Evolutionary conservation across 2,797 vertebrate species (phyloP).

Genomic region (Knipowitschia caucasica): DNA sequence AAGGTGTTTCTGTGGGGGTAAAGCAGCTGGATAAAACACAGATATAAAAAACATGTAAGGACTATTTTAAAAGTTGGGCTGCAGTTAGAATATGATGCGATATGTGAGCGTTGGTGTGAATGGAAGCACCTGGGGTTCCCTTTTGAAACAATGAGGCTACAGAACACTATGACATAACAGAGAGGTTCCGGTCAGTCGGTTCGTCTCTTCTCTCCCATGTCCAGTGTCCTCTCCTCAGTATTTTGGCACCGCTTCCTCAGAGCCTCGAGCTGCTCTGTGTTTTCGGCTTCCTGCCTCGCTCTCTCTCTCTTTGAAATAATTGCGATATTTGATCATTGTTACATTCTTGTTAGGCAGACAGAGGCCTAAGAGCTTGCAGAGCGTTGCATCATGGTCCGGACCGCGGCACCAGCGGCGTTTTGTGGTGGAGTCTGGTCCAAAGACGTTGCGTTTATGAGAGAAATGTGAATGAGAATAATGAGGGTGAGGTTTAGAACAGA

Average conservation of each 20-base stretch:
- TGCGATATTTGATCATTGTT: neutral
- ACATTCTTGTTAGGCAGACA: conserved; percentile 1
- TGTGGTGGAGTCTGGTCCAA: conserved; percentile 1
- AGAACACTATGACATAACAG: conserved; percentile 22
- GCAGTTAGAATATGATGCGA: neutral
- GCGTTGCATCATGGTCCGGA: conserved; percentile 28
- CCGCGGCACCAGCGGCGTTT: neutral
- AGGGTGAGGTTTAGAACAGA: neutral
- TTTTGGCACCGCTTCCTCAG: conserved; percentile 40
- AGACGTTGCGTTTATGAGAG: neutral
- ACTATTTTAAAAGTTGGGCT: too few species aligned
- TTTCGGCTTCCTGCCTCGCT: conserved; percentile 41
- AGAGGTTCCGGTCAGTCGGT: conserved; percentile 25
- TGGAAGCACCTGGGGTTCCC: conserved; percentile 67
- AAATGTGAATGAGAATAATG: neutral
- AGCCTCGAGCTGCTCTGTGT: conserved; percentile 14
- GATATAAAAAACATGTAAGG: too few species aligned
- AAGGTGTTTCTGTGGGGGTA: too few species aligned
- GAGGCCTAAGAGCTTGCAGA: conserved; percentile 14
- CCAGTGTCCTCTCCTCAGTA: conserved; percentile 31
- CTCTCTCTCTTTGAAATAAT: neutral
- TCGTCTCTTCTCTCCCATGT: too few species aligned
- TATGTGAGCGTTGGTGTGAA: neutral
- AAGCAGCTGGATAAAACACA: too few species aligned
- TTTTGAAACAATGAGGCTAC: conserved; percentile 51